A percentile compares a stretch with the other conserved stretches of the same genome.
These are phyloP conservation scores for Seira musarum DNA, from an alignment of 2,888 invertebrate species.

Conservation along the genomic window DNA sequence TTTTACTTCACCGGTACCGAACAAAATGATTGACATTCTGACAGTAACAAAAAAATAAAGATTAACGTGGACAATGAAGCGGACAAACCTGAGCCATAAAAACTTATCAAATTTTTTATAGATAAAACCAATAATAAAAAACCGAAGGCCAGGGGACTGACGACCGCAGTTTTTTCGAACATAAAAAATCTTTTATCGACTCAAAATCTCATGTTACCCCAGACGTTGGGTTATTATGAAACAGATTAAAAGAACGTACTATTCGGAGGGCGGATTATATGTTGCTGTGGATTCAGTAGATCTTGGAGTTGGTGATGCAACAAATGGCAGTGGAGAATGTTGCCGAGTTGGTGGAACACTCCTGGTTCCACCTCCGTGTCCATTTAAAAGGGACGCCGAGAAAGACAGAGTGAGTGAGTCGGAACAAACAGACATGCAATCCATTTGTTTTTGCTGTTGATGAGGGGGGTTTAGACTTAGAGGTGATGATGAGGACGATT, in stretches of 20 bases:
- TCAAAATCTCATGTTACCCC: no score
- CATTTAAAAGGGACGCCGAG: conserved; percentile 26
- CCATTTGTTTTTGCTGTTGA: neutral
- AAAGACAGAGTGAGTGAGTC: conserved; percentile 36
- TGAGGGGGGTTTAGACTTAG: neutral
- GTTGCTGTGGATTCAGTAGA: conserved; percentile 14
- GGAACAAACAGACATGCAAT: conserved; percentile 1
- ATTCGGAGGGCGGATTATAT: conserved; percentile 33
- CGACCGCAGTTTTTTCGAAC: no score
- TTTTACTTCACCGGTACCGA: no score
- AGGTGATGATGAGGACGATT: neutral
- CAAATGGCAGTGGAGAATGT: conserved; percentile 15
- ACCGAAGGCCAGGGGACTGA: no score
- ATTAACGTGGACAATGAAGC: no score
- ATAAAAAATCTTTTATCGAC: no score
- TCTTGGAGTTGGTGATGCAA: no score
- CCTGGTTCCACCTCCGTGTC: neutral
- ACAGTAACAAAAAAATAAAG: no score
- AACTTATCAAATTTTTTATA: no score
- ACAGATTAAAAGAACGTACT: conserved; percentile 25
- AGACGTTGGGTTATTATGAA: neutral
- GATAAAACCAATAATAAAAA: no score
- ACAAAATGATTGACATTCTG: no score
- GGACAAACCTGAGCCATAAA: no score
- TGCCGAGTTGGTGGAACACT: conserved; percentile 16